These are phyloP conservation scores for Malacoraja senta DNA, from an alignment of 2,797 vertebrate genomes.

Conservation along the genomic window DNA sequence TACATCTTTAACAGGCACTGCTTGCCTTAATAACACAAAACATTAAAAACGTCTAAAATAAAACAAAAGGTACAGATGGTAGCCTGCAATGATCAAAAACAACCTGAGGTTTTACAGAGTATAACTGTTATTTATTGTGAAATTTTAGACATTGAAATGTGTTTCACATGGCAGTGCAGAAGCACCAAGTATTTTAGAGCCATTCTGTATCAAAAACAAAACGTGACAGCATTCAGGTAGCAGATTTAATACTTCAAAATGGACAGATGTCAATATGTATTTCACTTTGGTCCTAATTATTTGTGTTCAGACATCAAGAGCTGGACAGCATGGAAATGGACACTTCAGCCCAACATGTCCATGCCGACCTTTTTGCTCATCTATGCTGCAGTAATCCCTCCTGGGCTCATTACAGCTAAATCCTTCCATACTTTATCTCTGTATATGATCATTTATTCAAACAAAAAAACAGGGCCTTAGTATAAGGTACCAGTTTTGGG, in stretches of 20 bases:
- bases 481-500: not conserved
- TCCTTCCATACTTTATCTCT: not conserved
- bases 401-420: too few species aligned
- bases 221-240: not conserved
- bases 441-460: constrained; percentile 38
- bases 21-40: too few species aligned
- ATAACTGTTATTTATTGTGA: not conserved
- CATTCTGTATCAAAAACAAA: not conserved
- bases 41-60: too few species aligned
- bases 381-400: too few species aligned
- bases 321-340: constrained; percentile 32
- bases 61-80: not conserved
- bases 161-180: not conserved
- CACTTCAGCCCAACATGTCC: too few species aligned
- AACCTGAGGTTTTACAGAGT: not conserved
- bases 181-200: not conserved
- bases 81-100: not conserved
- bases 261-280: not conserved
- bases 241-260: not conserved
- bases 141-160: not conserved
- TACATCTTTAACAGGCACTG: too few species aligned
- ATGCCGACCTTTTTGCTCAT: too few species aligned
- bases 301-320: not conserved
- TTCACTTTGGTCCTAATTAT: not conserved
- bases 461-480: constrained; percentile 40